These are phyloP conservation scores for Ectropis crepuscularia DNA, from an alignment of 2,888 invertebrate species.

Conservation along the genomic window DNA sequence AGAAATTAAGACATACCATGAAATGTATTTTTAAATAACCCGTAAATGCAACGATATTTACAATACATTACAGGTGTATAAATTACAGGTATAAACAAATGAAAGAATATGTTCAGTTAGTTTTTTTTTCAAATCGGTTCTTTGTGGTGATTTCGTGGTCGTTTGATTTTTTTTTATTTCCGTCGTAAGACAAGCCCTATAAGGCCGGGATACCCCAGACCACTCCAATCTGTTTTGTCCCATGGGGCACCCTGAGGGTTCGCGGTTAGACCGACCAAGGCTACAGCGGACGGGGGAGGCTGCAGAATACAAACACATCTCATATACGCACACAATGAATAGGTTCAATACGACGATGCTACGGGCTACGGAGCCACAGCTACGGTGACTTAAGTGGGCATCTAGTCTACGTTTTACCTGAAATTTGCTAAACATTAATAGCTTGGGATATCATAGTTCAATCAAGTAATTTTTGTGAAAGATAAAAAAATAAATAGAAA, in stretches of 20 bases:
- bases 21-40: no score
- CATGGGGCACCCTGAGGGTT: conserved; percentile 55
- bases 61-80: no score
- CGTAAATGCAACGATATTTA: no score
- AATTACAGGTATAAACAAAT: no score
- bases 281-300: conserved; percentile 39
- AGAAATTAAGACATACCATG: no score
- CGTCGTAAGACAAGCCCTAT: not conserved
- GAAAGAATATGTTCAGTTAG: not conserved
- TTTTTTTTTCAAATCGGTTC: not conserved
- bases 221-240: conserved; percentile 10
- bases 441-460: no score
- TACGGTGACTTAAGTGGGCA: not conserved
- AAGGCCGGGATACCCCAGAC: not conserved
- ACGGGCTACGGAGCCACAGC: conserved; percentile 32
- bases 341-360: conserved; percentile 39
- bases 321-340: conserved; percentile 30
- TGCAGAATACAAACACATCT: conserved; percentile 37
- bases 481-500: no score
- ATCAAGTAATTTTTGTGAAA: no score
- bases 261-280: conserved; percentile 61
- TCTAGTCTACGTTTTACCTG: no score
- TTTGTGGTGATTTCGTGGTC: not conserved
- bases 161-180: no score
- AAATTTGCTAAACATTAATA: no score